A percentile compares a stretch with the other conserved stretches of the same genome.
These are phyloP conservation scores for Avahi laniger DNA, from an alignment of 2,797 vertebrate species.

Conservation along the genomic window DNA sequence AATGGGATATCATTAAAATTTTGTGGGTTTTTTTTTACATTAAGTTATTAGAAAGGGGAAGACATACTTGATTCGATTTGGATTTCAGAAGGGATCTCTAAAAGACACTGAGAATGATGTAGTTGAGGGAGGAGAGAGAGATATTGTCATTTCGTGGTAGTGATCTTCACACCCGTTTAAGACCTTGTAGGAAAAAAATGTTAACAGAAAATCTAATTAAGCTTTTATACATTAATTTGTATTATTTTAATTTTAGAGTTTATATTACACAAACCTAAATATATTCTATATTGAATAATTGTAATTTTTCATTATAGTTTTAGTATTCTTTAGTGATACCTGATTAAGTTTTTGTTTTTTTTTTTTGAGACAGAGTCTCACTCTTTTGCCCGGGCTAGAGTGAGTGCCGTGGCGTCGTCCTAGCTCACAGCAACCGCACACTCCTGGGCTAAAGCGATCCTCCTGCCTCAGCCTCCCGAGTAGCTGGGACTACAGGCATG, in stretches of 20 bases:
- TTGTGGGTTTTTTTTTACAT: neutral
- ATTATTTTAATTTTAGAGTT: neutral
- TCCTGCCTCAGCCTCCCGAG: too few species aligned
- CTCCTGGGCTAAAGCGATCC: too few species aligned
- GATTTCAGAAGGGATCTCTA: neutral
- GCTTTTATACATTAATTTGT: neutral
- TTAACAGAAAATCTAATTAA: slow-evolving; percentile 13
- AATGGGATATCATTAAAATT: neutral
- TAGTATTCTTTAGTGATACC: neutral
- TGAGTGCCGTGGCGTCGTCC: too few species aligned
- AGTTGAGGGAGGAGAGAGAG: neutral
- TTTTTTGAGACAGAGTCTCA: too few species aligned
- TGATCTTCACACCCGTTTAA: neutral
- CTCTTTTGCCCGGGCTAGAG: too few species aligned
- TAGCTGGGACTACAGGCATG: too few species aligned
- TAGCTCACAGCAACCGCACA: too few species aligned
- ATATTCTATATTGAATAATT: slow-evolving; percentile 1
- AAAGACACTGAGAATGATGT: neutral
- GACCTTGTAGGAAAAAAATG: neutral
- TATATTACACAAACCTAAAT: neutral
- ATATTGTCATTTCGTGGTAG: neutral
- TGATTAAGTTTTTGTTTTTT: neutral
- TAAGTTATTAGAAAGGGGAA: neutral
- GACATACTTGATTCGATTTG: neutral
- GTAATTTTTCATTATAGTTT: slow-evolving; percentile 15